phyloP scores from a whole-genome alignment of 2,113 vertebrate genomes.

The Cisticola juncidis region DNA sequence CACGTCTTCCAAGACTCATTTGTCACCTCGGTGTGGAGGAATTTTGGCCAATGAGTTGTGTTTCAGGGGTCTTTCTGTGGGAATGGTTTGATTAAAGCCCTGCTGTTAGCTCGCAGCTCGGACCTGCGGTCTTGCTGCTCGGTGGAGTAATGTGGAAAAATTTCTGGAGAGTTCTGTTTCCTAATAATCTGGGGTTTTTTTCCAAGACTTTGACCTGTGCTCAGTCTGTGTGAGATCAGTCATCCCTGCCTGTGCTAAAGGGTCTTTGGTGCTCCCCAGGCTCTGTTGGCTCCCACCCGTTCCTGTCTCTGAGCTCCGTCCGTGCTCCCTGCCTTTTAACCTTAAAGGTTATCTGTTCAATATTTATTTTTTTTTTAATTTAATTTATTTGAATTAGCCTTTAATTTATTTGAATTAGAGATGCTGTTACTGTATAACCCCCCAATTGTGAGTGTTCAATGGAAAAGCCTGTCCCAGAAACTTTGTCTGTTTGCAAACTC shows the following conservation, averaged over 20 bases:
- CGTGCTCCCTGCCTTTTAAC: not conserved
- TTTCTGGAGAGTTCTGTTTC: not conserved
- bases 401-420: not conserved
- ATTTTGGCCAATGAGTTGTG: not conserved
- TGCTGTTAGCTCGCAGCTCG: not conserved
- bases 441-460: not conserved
- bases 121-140: not conserved
- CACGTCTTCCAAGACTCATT: not conserved
- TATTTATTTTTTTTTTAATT: no score
- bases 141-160: not conserved
- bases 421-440: not conserved
- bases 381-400: not conserved
- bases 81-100: not conserved
- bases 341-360: not conserved
- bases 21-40: not conserved
- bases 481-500: not conserved
- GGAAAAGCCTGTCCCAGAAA: not conserved
- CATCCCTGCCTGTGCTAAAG: not conserved
- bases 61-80: not conserved
- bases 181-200: not conserved
- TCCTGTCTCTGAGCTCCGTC: not conserved
- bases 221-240: not conserved
- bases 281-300: not conserved
- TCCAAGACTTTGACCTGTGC: not conserved
- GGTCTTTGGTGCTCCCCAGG: not conserved